Conservation (phyloP, 2,797 vertebrate genomes). For the Poeciliopsis paucimaculata region DNA sequence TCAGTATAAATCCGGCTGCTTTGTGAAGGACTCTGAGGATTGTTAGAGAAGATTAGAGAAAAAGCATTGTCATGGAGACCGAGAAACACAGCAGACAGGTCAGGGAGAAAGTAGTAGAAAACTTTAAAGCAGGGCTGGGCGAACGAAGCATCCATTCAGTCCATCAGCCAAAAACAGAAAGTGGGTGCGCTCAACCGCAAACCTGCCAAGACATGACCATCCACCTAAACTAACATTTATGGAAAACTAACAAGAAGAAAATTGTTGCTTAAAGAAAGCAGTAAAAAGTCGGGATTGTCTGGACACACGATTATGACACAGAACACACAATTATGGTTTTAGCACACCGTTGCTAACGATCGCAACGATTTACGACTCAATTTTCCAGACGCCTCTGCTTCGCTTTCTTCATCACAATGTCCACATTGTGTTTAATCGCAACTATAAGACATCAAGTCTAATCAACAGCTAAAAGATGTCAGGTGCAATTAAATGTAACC, state of each 20-base stretch:
- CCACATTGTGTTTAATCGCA: neutral
- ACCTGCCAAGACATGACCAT: neutral
- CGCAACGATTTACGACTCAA: neutral
- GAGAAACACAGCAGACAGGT: neutral
- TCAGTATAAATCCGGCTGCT: neutral
- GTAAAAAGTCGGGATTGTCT: neutral
- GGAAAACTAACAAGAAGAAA: neutral
- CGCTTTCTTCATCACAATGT: neutral
- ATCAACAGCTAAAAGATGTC: neutral
- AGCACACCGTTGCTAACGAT: neutral
- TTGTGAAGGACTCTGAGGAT: neutral
- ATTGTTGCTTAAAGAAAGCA: neutral
- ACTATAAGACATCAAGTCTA: neutral
- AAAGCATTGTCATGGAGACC: neutral
- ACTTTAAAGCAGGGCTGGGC: neutral
- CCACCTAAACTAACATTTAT: neutral
- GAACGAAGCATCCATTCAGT: neutral
- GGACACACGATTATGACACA: neutral
- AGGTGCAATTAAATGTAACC: neutral
- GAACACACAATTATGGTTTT: neutral
- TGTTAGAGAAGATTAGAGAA: neutral
- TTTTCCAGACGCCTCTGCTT: neutral
- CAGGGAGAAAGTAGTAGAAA: neutral
- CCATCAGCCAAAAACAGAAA: neutral
- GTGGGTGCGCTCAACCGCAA: neutral